A percentile compares a stretch with the other conserved stretches of the same genome.
These are phyloP conservation scores for Pachypanchax playfairii DNA, from an alignment of 2,113 vertebrate genomes.

Conservation along the genomic window DNA sequence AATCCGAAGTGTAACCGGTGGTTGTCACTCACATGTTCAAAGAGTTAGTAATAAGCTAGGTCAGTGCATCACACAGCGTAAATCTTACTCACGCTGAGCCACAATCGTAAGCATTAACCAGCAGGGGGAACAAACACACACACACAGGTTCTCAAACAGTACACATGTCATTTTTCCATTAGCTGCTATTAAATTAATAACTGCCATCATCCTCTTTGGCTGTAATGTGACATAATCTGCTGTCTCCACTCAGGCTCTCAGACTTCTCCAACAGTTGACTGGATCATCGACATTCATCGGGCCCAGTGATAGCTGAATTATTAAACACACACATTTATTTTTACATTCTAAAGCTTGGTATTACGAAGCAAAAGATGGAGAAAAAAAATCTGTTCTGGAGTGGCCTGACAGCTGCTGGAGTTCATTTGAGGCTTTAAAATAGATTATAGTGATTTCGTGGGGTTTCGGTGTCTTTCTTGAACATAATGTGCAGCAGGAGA, in stretches of 20 bases:
- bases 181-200: conserved; percentile 61
- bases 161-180: conserved; percentile 50
- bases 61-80: conserved; percentile 51
- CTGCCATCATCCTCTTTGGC: conserved; percentile 53
- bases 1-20: conserved; percentile 61
- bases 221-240: conserved; percentile 54
- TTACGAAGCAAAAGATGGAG: neutral
- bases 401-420: conserved; percentile 32
- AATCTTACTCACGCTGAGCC: conserved; percentile 57
- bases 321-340: conserved; percentile 40
- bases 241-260: conserved; percentile 44
- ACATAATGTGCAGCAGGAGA: conserved; percentile 7
- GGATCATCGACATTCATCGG: conserved; percentile 37
- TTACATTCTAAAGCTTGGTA: conserved; percentile 27
- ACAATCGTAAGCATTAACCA: conserved; percentile 48
- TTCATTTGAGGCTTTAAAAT: conserved; percentile 38
- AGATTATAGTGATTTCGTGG: conserved; percentile 43
- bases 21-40: conserved; percentile 43
- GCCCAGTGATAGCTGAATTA: conserved; percentile 39
- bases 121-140: conserved; percentile 33
- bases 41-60: conserved; percentile 58
- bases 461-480: conserved; percentile 26
- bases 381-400: conserved; percentile 20
- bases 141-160: conserved; percentile 13
- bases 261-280: conserved; percentile 47